Base-by-base conservation (phyloP, 2,888 invertebrate species). In the Noctua pronuba region DNA sequence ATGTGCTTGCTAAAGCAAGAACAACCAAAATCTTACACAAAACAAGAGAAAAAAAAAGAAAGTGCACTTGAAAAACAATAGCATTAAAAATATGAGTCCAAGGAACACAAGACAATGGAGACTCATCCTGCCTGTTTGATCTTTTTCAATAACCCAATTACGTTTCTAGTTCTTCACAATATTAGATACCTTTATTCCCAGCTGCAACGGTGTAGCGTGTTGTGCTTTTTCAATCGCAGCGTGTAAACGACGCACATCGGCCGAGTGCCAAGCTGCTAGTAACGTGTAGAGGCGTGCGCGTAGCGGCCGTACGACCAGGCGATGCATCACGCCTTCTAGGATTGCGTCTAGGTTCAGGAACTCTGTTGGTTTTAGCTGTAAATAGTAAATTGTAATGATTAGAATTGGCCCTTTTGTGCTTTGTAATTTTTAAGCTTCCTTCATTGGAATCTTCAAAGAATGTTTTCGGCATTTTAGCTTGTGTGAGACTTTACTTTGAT, bases 341-440 rank as follows among this genome's bases (percentile, higher is more conserved):
- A 99, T 99, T 75, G 99, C 98, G 93, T 99, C 99, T 93, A 99
- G 97, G 96, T 99, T 99, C 90, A 99, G 97, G 93, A 99, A 99
- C 94, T 99, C 99, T 82, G 98, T 98, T 5, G 98, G 97, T 92
- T 98, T 98, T 77, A 99, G 97, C 97, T 98, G 97, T 10, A 62
- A 52, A 38, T 69, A 10, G 1, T 55, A 52, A 49, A 21, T 24
- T n/a, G 16, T 21, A 3, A 41, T 64, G 1, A 64, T 64, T 5
- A 64, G 1, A 64, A 64, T 13, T 38, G 7, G 13, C 13, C 8
- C 31, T 18, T 21, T 60, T 60, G 4, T 10, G 0, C 1, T 60
- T 31, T 31, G 8, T 60, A 16, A 18, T 60, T 31, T 31, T 8
- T 31, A 60, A 31, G 58, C 8, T 18, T 8, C 31, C 5, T 28